Evolutionary conservation across 2,113 vertebrate genomes (phyloP).

Genomic region (Xenus cinereus): DNA sequence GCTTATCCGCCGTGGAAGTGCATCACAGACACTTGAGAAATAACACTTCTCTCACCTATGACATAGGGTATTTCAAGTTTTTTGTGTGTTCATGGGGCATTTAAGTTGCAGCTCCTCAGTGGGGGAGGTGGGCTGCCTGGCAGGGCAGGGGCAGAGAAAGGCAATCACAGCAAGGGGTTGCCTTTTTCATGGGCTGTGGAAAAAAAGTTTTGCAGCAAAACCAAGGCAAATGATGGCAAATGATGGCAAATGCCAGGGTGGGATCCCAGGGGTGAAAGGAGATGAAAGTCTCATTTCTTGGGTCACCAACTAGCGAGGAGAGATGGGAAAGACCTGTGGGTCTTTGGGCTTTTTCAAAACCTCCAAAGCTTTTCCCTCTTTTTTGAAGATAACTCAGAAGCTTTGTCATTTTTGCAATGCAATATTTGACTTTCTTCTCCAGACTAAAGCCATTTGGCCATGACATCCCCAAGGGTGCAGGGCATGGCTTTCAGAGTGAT

Average conservation of each 20-base stretch:
- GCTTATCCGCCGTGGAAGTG: background rate
- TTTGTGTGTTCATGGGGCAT: background rate
- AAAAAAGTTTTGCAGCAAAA: background rate
- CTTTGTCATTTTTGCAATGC: background rate
- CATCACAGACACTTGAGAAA: background rate
- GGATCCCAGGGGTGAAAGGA: background rate
- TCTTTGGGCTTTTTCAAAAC: background rate
- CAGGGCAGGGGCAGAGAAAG: background rate
- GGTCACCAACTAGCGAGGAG: background rate
- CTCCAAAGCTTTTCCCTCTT: background rate
- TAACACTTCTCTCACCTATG: background rate
- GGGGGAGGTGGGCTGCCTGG: background rate
- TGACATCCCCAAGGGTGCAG: fast-evolving
- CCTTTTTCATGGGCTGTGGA: background rate
- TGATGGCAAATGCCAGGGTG: background rate
- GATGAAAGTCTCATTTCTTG: background rate
- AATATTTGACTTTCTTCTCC: background rate
- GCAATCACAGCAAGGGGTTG: background rate
- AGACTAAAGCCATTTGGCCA: background rate
- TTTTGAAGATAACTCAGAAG: background rate
- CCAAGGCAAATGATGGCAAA: background rate
- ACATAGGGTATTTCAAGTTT: background rate
- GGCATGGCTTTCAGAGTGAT: background rate
- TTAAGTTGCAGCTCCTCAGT: background rate
- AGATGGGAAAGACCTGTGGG: background rate